Base-by-base conservation (phyloP, 2,113 vertebrate species). In the Eublepharis macularius region DNA sequence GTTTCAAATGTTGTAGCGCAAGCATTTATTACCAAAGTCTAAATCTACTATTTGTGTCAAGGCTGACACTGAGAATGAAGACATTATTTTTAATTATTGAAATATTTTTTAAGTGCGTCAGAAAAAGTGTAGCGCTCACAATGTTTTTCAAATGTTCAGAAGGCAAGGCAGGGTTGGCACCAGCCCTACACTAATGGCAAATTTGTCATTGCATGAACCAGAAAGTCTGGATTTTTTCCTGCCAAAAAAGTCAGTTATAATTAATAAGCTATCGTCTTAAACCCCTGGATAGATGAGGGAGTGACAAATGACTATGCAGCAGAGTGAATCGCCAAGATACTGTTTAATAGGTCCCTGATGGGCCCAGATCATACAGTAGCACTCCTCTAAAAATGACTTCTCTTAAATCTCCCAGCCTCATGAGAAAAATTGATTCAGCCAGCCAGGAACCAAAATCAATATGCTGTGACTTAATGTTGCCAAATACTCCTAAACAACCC, bases 11-110 rank as follows among this genome's bases (percentile, higher is more conserved):
- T 63, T 92, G 77, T 76, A 84, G 76, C 82, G 70, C 29, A 87
- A 84, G 83, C 86, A 94, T 95, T 94, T 94, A 92, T 94, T 92
- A 93, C 47, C 1, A 88, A 86, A 87, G 87, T 90, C 79, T 93
- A 94, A 94, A 94, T 94, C 92, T 92, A 76, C 89, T 90, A 41
- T 83, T 78, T 0, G 0, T 94, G 90, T 90, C 94, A 94, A 92
- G 92, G 63, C 88, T 93, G 91, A 94, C 91, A 88, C 88, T 93
- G 91, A 90, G 93, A 92, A 94, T 94, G 86, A 92, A 92, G 86
- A 89, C 21, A 0, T 94, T 65, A 80, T 49, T 94, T 93, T 90
- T 94, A 92, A 86, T 88, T 91, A 84, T 87, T 92, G 63, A 77
- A 66, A 65, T 80, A 63, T 92, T 81, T 88, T 77, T 70, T 88